Evolutionary conservation across 2,113 vertebrate species (phyloP), one percentile per base, ranked within the genome.

Genomic region (Rhineura floridana): DNA sequence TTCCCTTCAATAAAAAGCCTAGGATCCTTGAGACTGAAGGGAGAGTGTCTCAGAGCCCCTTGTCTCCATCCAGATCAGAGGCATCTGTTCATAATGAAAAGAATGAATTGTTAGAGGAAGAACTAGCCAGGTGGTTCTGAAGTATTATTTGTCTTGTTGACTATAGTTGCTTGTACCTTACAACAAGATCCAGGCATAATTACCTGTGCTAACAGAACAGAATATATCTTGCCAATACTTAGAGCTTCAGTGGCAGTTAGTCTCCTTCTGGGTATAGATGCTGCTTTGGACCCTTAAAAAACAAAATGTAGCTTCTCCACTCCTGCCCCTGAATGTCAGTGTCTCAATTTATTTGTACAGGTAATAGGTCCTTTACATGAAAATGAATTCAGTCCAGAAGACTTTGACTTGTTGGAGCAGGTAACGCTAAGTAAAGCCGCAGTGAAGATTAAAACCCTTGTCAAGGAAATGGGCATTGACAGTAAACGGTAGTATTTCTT

Each of bases 341-440:
- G 10, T 73, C 80, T 77, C n/a, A 12, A 33, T 52, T 77, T 88
- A 25, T 83, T 65, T 83, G 44, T 85, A 93, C 94, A 99, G 99
- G 92, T 98, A 87, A 92, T 99, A 63, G 98, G 97, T 62, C 98
- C 97, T 46, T 96, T 98, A 94, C 88, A 93, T 87, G 97, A 98
- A 91, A 96, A 96, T 85, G 97, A 97, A 87, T 98, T 99, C 85
- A 95, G 92, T 90, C 69, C 90, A 79, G 98, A 99, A 94, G 98
- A 99, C 95, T 99, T 99, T 91, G 95, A 96, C 86, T 96, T 99
- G 91, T 94, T 99, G 94, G 98, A 99, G 95, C 98, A 97, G 94
- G 96, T 98, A 92, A 98, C 98, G 8, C 96, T 97, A 63, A 97
- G 95, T 89, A 94, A 96, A 73, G 98, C 97, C 77, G 97, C 97